Conservation (phyloP, 2,888 invertebrate species). For the Sphecodes monilicornis region DNA sequence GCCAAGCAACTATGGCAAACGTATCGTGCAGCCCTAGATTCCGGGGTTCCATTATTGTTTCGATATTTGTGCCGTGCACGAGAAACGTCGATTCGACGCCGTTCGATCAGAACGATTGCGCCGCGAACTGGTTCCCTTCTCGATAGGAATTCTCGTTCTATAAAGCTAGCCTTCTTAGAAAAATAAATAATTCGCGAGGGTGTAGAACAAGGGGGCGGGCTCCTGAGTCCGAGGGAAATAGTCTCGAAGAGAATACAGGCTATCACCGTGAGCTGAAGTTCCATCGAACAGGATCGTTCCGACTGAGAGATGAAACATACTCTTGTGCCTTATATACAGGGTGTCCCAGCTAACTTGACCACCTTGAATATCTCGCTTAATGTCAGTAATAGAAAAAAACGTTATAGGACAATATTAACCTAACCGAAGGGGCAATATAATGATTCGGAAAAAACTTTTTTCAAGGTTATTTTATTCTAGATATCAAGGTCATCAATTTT, state of each 20-base stretch:
- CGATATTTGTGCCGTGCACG: conserved; percentile 31
- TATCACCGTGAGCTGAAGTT: background rate
- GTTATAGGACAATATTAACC: too few relatives aligned
- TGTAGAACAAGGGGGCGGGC: background rate
- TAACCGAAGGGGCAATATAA: too few relatives aligned
- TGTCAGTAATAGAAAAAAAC: too few relatives aligned
- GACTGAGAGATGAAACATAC: background rate
- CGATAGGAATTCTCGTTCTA: background rate
- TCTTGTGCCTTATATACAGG: background rate
- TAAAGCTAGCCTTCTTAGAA: background rate
- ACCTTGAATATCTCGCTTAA: too few relatives aligned
- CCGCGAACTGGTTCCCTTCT: background rate
- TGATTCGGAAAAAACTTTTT: too few relatives aligned
- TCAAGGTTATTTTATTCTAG: too few relatives aligned
- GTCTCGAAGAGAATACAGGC: conserved; percentile 10
- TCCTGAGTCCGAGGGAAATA: background rate
- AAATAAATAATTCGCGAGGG: conserved; percentile 15
- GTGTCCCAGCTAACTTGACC: too few relatives aligned
- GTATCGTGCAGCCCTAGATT: conserved; percentile 5
- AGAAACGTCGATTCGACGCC: conserved; percentile 23
- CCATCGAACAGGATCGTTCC: background rate
- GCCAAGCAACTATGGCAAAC: conserved; percentile 36
- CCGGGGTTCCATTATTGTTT: conserved; percentile 34
- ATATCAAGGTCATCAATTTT: too few relatives aligned
- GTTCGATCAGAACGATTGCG: conserved; percentile 23